Conservation (phyloP, 37 sponge, comb jelly and placozoan genomes). For the Bolinopsis microptera region DNA sequence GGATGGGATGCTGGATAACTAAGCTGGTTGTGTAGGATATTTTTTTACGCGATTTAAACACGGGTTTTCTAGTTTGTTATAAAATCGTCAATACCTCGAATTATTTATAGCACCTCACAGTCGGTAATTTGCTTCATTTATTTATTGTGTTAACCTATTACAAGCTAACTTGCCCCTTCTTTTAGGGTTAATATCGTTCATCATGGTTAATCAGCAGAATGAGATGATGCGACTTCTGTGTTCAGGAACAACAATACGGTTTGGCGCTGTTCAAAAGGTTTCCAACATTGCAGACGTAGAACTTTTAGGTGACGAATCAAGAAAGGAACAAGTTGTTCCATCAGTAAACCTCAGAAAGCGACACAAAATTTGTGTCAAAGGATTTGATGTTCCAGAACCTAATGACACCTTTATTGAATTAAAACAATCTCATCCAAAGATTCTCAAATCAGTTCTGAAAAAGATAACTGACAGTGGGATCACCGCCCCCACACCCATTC, state of each 20-base stretch:
- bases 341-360: constrained; percentile 72
- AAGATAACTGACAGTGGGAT: constrained; percentile 67
- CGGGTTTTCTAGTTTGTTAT: too few relatives aligned
- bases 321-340: background rate
- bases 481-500: constrained; percentile 83
- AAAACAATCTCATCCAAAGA: background rate
- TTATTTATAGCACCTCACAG: too few relatives aligned
- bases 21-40: too few relatives aligned
- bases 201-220: background rate
- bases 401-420: constrained; percentile 73
- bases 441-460: constrained; percentile 2
- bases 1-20: too few relatives aligned
- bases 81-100: too few relatives aligned
- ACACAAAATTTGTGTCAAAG: constrained; percentile 79
- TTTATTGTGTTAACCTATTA: too few relatives aligned
- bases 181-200: too few relatives aligned
- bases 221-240: constrained; percentile 6
- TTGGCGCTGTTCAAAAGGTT: background rate
- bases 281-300: background rate
- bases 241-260: background rate
- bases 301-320: background rate
- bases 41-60: too few relatives aligned
- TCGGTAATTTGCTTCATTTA: too few relatives aligned
- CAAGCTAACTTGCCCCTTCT: too few relatives aligned
- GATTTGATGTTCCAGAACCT: constrained; percentile 86